Percentiles rank a stretch among this genome's conserved stretches.
Conservation (phyloP, 2,797 vertebrate species). For the Esox masquinongy region DNA sequence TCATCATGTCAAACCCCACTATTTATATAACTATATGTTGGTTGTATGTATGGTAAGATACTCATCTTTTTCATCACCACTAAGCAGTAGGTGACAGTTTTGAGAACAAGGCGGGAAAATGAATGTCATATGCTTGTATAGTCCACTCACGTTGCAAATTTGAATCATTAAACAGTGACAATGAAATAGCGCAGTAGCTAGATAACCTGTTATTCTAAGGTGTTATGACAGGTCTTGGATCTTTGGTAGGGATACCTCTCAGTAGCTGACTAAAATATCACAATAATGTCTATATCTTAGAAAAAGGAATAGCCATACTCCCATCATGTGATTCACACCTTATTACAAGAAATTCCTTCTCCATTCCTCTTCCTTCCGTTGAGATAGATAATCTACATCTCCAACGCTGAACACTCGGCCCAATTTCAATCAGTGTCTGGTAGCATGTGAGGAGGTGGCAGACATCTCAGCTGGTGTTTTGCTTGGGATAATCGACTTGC, state of each 20-base stretch:
- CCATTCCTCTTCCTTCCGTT: neutral
- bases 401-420: neutral
- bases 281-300: neutral
- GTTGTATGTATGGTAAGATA: neutral
- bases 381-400: neutral
- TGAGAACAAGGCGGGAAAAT: neutral
- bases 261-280: neutral
- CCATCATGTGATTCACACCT: neutral
- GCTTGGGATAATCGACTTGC: constrained; percentile 54
- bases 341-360: neutral
- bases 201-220: neutral
- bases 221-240: neutral
- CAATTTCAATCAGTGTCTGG: constrained; percentile 33
- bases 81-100: neutral
- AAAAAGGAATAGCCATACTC: neutral
- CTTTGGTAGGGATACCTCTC: neutral
- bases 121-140: neutral
- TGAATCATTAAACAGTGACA: neutral
- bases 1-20: neutral
- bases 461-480: constrained; percentile 49
- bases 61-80: neutral
- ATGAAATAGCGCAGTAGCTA: neutral
- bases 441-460: constrained; percentile 45
- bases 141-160: neutral
- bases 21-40: neutral